Conservation (phyloP, 2,797 vertebrate species). For the Pantherophis alleghaniensis region DNA sequence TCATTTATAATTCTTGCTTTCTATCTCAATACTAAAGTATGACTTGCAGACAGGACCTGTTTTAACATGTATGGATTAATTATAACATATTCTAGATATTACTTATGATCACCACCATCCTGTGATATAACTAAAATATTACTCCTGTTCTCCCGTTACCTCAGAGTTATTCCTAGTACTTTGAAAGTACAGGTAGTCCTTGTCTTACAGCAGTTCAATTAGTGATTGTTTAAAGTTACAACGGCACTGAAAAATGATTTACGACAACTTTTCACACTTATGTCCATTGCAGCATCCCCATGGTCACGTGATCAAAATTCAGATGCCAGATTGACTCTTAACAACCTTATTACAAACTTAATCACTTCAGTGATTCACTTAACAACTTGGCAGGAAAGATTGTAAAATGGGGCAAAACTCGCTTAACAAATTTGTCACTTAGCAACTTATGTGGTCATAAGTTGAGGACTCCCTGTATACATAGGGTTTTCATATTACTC, state of each 20-base stretch:
- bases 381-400: not conserved
- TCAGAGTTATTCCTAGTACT: not conserved
- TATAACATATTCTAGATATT: not conserved
- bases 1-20: not conserved
- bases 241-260: not conserved
- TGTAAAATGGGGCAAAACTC: not conserved
- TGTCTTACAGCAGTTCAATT: not conserved
- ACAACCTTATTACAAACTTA: not conserved
- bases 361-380: not conserved
- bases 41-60: not conserved
- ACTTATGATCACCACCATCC: not conserved
- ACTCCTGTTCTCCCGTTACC: not conserved
- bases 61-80: not conserved
- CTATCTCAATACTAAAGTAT: not conserved
- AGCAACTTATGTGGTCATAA: not conserved
- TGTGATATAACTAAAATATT: not conserved
- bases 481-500: too few species aligned
- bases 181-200: not conserved
- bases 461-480: not conserved
- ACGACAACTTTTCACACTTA: not conserved
- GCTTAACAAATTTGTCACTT: not conserved
- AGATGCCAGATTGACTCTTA: not conserved
- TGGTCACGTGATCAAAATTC: not conserved
- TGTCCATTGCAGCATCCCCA: not conserved
- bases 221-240: not conserved